Base-by-base conservation (phyloP, 2,797 vertebrate species). In the Anas flavirostris region DNA sequence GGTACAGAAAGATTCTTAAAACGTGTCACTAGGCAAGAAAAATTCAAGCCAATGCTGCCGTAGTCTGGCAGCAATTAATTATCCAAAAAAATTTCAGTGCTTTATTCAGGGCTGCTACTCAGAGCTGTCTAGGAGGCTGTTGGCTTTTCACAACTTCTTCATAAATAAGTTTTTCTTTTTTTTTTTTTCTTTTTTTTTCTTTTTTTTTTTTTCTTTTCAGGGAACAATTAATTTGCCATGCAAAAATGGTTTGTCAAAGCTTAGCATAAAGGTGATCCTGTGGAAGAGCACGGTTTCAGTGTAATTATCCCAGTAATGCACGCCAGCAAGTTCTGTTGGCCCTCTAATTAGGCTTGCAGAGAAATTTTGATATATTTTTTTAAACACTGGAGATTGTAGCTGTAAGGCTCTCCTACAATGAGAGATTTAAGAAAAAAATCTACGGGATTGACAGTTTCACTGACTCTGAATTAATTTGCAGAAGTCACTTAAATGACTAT, bases 141-240 rank as follows among this genome's bases (percentile, higher is more conserved):
- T 53, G 52, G 9, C 91, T 86, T 48, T n/a, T 77, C 52, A 58
- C 60, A 16, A 3, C 28, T 80, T 33, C 80, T 75, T 29, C 60
- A 39, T 78, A 22, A 66, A 44, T 33, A 43, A 43, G 43, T 43
- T 43, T 43, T 17, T 43, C 2, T 13, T 1, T 0, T 25, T 31
- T 8, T 52, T 21, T 58, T 29, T 23, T 85, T 68, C 15, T 1
- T n/a, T n/a, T n/a, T 43, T 43, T 43, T 17, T 43, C 2, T 13
- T 1, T 0, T 25, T 31, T 8, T 0, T 31, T 25, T 11, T 60
- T 23, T 62, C 15, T 25, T 86, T 73, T 2, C 12, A 9, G 12
- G 9, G 15, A 25, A 35, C 16, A 62, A 60, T n/a, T 43, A 4
- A 41, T 72, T 75, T 9, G 3, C 44, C 18, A 14, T 66, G 41